Conservation (phyloP, 1,140 invertebrate species). For the Drosophila santomea region DNA sequence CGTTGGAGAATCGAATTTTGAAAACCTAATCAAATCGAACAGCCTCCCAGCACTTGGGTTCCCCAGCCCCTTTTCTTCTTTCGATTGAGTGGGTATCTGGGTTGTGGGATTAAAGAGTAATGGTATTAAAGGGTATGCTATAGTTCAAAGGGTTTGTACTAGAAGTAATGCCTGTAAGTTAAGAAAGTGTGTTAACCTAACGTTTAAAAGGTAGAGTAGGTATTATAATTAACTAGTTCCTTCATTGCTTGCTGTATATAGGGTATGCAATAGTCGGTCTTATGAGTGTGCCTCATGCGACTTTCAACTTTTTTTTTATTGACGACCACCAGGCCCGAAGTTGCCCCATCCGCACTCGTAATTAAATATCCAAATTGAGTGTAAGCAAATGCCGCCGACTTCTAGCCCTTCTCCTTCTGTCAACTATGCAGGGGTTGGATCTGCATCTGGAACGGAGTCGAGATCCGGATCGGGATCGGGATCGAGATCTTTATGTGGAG, state of each 20-base stretch:
- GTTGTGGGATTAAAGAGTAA: neutral
- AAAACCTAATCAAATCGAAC: slow-evolving; percentile 78
- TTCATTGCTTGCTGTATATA: neutral
- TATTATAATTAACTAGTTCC: no score
- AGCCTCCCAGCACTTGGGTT: slow-evolving; percentile 27
- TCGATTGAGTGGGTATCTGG: slow-evolving; percentile 9
- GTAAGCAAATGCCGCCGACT: slow-evolving; percentile 60
- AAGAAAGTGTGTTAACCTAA: no score
- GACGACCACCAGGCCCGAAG: slow-evolving; percentile 39
- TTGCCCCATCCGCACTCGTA: slow-evolving; percentile 27
- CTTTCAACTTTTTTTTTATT: slow-evolving; percentile 18
- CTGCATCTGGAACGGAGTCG: slow-evolving; percentile 46
- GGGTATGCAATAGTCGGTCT: slow-evolving; percentile 11
- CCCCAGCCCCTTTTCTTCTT: slow-evolving; percentile 14
- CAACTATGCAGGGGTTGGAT: slow-evolving; percentile 73
- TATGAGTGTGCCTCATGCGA: neutral
- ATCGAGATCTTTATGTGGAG: slow-evolving; percentile 26
- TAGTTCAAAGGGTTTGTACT: neutral
- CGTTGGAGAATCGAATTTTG: slow-evolving; percentile 70
- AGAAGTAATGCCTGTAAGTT: no score
- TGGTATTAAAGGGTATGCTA: neutral
- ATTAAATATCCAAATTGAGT: slow-evolving; percentile 73
- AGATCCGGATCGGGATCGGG: slow-evolving; percentile 12
- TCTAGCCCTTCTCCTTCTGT: slow-evolving; percentile 19
- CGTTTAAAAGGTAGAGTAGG: neutral